These are phyloP conservation scores for Tanytarsus gracilentus DNA, from an alignment of 2,888 invertebrate species.

Conservation along the genomic window DNA sequence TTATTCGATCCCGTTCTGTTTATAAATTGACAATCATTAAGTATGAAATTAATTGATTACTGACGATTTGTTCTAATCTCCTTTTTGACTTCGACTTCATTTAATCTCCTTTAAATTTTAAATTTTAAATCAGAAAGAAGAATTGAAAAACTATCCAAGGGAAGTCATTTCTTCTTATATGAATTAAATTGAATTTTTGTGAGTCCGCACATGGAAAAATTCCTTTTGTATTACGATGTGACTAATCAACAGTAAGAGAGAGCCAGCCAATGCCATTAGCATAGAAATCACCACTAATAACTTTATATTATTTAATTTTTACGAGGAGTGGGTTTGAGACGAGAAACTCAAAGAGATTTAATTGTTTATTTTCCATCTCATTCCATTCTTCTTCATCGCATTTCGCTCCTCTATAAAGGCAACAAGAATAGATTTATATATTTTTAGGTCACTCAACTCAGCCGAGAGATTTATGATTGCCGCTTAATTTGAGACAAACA, in stretches of 20 bases:
- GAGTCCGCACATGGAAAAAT: background rate
- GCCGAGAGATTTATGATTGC: slow-evolving; percentile 11
- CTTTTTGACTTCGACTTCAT: background rate
- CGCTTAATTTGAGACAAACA: slow-evolving; percentile 16
- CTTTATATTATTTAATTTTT: slow-evolving; percentile 1
- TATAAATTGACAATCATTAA: slow-evolving; percentile 15
- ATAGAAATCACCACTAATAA: slow-evolving; percentile 8
- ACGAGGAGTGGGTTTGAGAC: background rate
- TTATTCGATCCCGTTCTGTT: background rate
- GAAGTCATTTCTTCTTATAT: too few relatives aligned
- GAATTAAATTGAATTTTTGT: too few relatives aligned
- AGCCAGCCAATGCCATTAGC: slow-evolving; percentile 8
- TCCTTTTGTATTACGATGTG: background rate
- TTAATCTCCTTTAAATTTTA: background rate
- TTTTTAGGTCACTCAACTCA: background rate
- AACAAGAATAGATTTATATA: background rate
- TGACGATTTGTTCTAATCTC: slow-evolving; percentile 6
- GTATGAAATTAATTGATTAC: slow-evolving; percentile 18
- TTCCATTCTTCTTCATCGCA: too few relatives aligned
- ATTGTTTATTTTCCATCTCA: slow-evolving; percentile 11
- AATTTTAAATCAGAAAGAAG: too few relatives aligned
- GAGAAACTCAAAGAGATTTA: background rate
- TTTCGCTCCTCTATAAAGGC: too few relatives aligned
- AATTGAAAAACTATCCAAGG: too few relatives aligned
- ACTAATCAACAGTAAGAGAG: background rate